Base-by-base conservation (phyloP, 2,797 vertebrate species). In the Liasis olivaceus region DNA sequence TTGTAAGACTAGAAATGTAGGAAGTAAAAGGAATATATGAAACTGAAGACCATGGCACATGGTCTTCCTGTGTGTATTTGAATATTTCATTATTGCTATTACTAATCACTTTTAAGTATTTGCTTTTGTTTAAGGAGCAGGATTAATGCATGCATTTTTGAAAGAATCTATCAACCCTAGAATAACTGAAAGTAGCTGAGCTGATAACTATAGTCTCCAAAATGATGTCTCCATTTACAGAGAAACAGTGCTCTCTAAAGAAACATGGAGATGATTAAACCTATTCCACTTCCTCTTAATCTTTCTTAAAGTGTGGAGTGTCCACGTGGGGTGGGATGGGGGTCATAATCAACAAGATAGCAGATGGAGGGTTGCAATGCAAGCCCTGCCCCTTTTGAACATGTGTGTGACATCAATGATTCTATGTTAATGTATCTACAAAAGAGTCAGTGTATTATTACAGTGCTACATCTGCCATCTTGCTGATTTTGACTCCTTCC, bases 1-100 rank as follows among this genome's bases (percentile, higher is more conserved):
- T 8, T 60, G 26, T n/a, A 77, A 6, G 6, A 31, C 7, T 87
- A 5, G 66, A 12, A 54, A 66, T n/a, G 91, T 72, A 86, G 17
- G 47, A 89, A 63, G 9, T 20, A 36, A 93, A 85, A 20, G 47
- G 15, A 58, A 86, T 31, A 87, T 69, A 87, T 92, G 94, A 91
- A 60, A 89, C 12, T n/a, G 47, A 85, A 94, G 93, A 36, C 92
- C 36, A 22, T 64, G 95, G 60, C 63, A 11, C 2, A 92, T 91
- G 87, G 91, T 89, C 58, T 86, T 93, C 91, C 47, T 93, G 2
- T 92, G 77, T 91, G 87, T 94, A 93, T 95, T 96, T 96, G 94
- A 97, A 94, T 97, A 95, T 97, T 97, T 97, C 60, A 95, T 94
- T 94, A 94, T 94, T 91, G 89, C 58, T 94, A 94, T 95, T 96